Percentiles rank a stretch among this genome's conserved stretches.
Conservation (phyloP, 2,888 invertebrate species). For the Macaria liturata region DNA sequence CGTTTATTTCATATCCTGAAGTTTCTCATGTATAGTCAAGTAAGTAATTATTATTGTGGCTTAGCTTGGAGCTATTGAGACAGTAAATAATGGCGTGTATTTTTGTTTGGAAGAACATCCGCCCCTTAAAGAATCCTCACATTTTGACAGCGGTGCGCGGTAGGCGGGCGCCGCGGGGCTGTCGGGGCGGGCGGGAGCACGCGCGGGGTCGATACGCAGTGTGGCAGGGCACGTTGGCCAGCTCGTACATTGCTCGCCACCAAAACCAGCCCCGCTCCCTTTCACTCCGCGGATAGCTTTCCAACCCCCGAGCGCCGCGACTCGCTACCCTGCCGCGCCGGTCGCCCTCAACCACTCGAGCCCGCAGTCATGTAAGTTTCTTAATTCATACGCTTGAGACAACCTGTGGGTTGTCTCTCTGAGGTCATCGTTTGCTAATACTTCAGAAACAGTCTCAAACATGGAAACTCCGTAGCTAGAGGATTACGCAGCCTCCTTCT, state of each 20-base stretch:
- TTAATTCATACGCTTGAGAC: neutral
- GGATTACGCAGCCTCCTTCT: neutral
- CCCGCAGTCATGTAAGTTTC: conserved; percentile 19
- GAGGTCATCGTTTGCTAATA: conserved; percentile 4
- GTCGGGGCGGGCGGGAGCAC: conserved; percentile 55
- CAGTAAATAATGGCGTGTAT: neutral
- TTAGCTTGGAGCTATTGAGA: too few relatives aligned
- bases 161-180: conserved; percentile 60
- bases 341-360: conserved; percentile 2
- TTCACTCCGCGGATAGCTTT: conserved; percentile 31
- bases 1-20: too few relatives aligned
- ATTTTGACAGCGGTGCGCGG: conserved; percentile 53
- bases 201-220: conserved; percentile 77
- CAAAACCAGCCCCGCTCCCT: conserved; percentile 38
- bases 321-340: conserved; percentile 7
- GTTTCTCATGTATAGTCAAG: too few relatives aligned
- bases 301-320: neutral
- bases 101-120: conserved; percentile 1
- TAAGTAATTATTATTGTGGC: too few relatives aligned
- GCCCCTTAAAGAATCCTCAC: conserved; percentile 11
- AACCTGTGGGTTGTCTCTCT: conserved; percentile 20
- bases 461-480: neutral
- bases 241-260: conserved; percentile 48
- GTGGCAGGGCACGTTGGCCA: conserved; percentile 50
- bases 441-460: conserved; percentile 2